A percentile compares a stretch with the other conserved stretches of the same genome.
These are phyloP conservation scores for Scolopax rusticola DNA, from an alignment of 2,797 vertebrate genomes.

Conservation along the genomic window DNA sequence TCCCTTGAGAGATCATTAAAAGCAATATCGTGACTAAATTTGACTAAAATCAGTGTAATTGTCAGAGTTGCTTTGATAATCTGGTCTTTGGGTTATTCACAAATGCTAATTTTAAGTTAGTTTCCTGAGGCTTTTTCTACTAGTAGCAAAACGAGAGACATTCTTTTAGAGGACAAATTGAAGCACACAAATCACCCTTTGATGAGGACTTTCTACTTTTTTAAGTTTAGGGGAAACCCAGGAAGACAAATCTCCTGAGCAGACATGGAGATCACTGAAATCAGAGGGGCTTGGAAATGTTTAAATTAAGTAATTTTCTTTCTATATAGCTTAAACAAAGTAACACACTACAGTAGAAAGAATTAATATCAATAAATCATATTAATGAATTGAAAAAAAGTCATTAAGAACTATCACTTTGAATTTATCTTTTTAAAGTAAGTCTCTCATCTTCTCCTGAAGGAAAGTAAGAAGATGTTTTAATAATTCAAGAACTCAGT, in stretches of 20 bases:
- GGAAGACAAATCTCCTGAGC: background rate
- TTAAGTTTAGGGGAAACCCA: background rate
- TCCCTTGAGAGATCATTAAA: background rate
- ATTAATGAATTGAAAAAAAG: constrained; percentile 16
- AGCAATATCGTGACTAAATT: background rate
- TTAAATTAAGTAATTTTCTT: background rate
- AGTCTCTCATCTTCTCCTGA: background rate
- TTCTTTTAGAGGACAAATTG: background rate
- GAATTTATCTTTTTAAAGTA: constrained; percentile 14
- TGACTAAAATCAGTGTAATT: background rate
- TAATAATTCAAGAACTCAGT: constrained; percentile 44
- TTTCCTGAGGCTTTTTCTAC: background rate
- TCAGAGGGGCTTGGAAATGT: background rate
- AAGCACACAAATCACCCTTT: background rate
- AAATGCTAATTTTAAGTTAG: background rate
- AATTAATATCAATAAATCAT: background rate
- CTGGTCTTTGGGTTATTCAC: background rate
- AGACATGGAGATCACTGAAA: background rate
- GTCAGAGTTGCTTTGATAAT: background rate
- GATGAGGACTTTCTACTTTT: background rate
- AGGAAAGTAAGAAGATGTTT: background rate
- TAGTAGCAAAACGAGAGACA: background rate
- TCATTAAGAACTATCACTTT: background rate
- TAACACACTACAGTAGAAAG: background rate
- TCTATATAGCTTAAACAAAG: background rate